Percentiles rank a stretch among this genome's conserved stretches.
Evolutionary conservation across 2,113 vertebrate species (phyloP).

Genomic region (Edolisoma coerulescens): DNA sequence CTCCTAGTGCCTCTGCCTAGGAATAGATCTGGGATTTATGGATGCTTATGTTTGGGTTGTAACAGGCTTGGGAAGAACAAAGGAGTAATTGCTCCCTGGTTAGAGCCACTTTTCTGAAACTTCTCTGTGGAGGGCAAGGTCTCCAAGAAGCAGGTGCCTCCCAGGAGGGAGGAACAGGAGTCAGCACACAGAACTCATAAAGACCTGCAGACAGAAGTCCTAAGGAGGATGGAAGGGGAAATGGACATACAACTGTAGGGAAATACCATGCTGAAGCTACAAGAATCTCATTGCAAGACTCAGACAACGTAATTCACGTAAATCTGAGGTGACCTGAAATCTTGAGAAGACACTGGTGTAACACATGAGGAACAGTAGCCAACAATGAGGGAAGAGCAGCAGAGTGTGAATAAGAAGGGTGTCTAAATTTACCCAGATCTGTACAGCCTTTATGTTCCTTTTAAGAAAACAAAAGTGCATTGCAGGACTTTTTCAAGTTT

Average conservation of each 20-base stretch:
- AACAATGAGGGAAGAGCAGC: neutral
- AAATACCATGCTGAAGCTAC: neutral
- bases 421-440: neutral
- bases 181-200: neutral
- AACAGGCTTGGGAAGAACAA: neutral
- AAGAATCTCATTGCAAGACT: neutral
- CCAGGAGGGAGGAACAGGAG: neutral
- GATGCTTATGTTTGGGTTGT: neutral
- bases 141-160: neutral
- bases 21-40: neutral
- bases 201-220: neutral
- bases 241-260: neutral
- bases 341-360: neutral
- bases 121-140: neutral
- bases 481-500: neutral
- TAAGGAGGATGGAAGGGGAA: neutral
- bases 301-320: accelerated
- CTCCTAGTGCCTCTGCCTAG: neutral
- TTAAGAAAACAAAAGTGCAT: neutral
- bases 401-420: neutral
- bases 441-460: neutral
- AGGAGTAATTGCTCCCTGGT: neutral
- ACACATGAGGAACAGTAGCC: neutral
- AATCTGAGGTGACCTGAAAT: neutral
- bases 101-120: neutral